Evolutionary conservation across 1,140 invertebrate species (phyloP), one percentile per base, ranked within the genome.

Genomic region (Drosophila obscura): DNA sequence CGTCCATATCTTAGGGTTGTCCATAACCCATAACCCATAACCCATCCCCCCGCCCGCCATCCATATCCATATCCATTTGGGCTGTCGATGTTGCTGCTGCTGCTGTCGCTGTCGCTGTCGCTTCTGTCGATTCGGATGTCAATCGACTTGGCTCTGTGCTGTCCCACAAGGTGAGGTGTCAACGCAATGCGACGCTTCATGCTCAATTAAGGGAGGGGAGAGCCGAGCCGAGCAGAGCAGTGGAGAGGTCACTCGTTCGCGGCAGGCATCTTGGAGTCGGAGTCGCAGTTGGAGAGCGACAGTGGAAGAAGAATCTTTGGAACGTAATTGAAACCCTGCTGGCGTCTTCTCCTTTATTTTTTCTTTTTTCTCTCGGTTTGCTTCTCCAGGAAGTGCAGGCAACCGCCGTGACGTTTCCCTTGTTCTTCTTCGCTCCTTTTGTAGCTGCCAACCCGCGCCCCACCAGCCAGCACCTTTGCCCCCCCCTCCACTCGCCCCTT

Each of bases 341-440:
- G 48, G 55, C 73, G 46, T 76, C 73, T 68, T 76, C 24, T 39
- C 7, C 26, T 28, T 7, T 19, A 19, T 19, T 1, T 7, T 28
- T 1, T 6, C n/a, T 28, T 44, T 13, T 0, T 19, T 46, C 51
- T 51, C 51, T 35, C n/a, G n/a, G 19, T 50, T 56, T 58, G 45
- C 56, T 60, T 31, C 53, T 65, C 60, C 80, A 88, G 83, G 83
- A 88, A 88, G 52, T 80, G 84, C 56, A 73, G 66, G 72, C 83
- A 88, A 88, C 83, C 83, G 83, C 83, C 83, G 83, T 88, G 84
- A 88, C 83, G 80, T 74, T 81, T 79, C 76, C 73, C 71, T 81
- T 63, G 41, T 60, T 61, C 53, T 63, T 60, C 65, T 62, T 77
- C n/a, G 19, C 19, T 19, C 19, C 19, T 82, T 82, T 64, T 45